A percentile compares a stretch with the other conserved stretches of the same genome.
Evolutionary conservation across 1,140 invertebrate genomes (phyloP).

Genomic region (Harpegnathos saltator): DNA sequence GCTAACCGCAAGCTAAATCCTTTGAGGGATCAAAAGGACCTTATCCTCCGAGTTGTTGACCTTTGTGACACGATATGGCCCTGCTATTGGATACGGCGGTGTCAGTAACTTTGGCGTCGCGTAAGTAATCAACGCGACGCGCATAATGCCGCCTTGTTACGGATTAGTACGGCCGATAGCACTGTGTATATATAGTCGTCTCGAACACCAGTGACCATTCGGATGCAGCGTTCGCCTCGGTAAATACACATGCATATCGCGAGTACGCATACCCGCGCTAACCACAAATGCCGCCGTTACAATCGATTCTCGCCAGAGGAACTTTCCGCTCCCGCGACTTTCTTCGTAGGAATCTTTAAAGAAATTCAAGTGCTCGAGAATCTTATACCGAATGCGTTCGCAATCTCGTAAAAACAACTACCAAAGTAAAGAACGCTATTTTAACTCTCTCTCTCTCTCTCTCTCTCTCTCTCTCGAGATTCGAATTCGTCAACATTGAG

Average conservation of each 20-base stretch:
- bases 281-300: not conserved
- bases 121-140: conserved; percentile 72
- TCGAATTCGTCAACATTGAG: too few species aligned
- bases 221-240: not conserved
- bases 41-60: conserved; percentile 66
- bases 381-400: too few species aligned
- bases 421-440: too few species aligned
- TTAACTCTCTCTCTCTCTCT: too few species aligned
- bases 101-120: conserved; percentile 67
- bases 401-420: too few species aligned
- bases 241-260: not conserved
- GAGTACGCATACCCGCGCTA: not conserved
- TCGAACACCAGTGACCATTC: conserved; percentile 31
- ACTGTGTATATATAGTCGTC: conserved; percentile 33
- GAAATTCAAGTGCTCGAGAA: too few species aligned
- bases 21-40: conserved; percentile 57
- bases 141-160: conserved; percentile 63
- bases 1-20: conserved; percentile 70
- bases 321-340: too few species aligned
- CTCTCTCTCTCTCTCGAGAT: too few species aligned
- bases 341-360: too few species aligned
- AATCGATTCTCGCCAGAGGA: not conserved
- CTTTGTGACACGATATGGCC: conserved; percentile 58
- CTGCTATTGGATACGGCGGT: conserved; percentile 64
- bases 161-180: conserved; percentile 55